Conservation (phyloP, 2,797 vertebrate species). For the Champsocephalus esox region DNA sequence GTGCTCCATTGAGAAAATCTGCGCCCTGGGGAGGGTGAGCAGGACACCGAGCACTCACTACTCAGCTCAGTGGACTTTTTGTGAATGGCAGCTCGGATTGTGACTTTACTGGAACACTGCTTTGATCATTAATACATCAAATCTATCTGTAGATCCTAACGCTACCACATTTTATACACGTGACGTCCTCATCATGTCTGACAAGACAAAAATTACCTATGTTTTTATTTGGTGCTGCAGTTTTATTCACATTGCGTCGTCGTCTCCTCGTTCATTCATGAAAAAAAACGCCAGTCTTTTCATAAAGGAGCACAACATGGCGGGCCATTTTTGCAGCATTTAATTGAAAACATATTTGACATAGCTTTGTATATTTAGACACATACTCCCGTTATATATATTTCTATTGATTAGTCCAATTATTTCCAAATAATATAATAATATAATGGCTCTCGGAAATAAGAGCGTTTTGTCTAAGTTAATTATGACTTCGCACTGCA, state of each 20-base stretch:
- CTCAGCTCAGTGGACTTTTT: slow-evolving; percentile 74
- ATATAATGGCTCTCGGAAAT: background rate
- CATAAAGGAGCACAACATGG: slow-evolving; percentile 86
- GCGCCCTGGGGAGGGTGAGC: slow-evolving; percentile 42
- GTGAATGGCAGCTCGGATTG: slow-evolving; percentile 79
- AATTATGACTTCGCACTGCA: slow-evolving; percentile 12
- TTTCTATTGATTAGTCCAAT: background rate
- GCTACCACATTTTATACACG: accelerated
- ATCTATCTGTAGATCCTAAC: background rate
- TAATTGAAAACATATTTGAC: slow-evolving; percentile 87
- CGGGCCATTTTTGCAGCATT: slow-evolving; percentile 90
- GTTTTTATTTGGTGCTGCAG: background rate
- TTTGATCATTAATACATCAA: background rate
- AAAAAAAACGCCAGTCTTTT: slow-evolving; percentile 77
- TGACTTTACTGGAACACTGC: slow-evolving; percentile 33
- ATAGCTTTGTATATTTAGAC: background rate
- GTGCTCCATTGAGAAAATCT: slow-evolving; percentile 79
- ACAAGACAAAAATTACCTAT: background rate
- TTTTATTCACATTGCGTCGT: background rate
- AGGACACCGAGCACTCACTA: slow-evolving; percentile 36
- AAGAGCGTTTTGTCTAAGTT: slow-evolving; percentile 37
- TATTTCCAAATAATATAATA: background rate
- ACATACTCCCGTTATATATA: background rate
- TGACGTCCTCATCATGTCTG: background rate
- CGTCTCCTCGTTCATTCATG: slow-evolving; percentile 85